Conservation (phyloP, 2,888 invertebrate genomes). For the Apantesis nais region DNA sequence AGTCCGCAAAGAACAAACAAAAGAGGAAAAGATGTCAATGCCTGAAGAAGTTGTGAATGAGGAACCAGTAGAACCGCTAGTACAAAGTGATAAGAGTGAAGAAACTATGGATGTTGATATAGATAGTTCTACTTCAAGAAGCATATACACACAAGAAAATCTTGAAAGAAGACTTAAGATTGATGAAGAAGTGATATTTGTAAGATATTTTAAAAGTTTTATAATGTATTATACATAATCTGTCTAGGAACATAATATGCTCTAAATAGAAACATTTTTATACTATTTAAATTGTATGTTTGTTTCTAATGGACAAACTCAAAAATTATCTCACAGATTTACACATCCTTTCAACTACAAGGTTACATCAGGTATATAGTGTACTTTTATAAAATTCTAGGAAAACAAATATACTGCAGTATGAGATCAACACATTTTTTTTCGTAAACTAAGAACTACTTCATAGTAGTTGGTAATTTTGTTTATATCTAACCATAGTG, state of each 20-base stretch:
- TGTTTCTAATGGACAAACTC: too few relatives aligned
- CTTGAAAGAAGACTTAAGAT: conserved; percentile 75
- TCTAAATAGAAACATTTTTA: too few relatives aligned
- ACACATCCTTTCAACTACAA: not conserved
- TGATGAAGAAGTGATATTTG: conserved; percentile 81
- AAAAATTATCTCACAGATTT: not conserved
- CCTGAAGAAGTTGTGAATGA: conserved; percentile 12
- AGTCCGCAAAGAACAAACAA: conserved; percentile 30
- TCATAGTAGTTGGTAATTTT: not conserved
- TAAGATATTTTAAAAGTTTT: conserved; percentile 52
- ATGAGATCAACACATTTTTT: too few relatives aligned
- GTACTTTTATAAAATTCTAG: too few relatives aligned
- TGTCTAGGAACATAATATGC: not conserved
- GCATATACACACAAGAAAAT: conserved; percentile 57
- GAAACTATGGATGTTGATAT: conserved; percentile 30
- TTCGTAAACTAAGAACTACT: too few relatives aligned
- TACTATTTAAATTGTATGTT: too few relatives aligned
- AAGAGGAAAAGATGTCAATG: conserved; percentile 15
- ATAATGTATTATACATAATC: not conserved
- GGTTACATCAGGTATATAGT: too few relatives aligned
- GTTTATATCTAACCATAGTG: not conserved
- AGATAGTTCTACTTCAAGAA: conserved; percentile 33
- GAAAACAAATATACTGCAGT: too few relatives aligned
- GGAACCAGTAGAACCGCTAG: conserved; percentile 19
- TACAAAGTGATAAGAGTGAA: conserved; percentile 23